Evolutionary conservation across 2,797 vertebrate species (phyloP), one percentile per base, ranked within the genome.

Genomic region (Cyprinodon diabolis): DNA sequence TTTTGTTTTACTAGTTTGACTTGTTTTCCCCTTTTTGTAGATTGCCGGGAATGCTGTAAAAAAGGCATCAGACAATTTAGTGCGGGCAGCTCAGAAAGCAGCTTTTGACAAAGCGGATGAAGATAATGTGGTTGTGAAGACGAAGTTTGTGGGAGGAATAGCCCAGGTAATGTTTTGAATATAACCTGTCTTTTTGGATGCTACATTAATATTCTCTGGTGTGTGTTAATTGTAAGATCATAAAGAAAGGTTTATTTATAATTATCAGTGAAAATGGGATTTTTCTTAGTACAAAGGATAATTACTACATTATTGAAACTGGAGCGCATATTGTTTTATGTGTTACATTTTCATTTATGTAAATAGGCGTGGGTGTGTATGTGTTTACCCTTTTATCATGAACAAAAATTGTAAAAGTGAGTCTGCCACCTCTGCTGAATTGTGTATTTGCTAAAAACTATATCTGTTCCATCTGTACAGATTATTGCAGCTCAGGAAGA

Each of bases 401-500:
- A 30, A 49, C 23, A 54, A 54, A 54, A 19, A 8, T 43, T 5
- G 40, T 43, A 43, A 43, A 43, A 6, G 40, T 43, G 10, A 10
- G 10, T 63, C 37, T 63, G 19, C 8, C 15, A 62, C 35, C 2
- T 51, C 2, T 49, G 14, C 2, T 23, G 12, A 37, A 5, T 5
- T 43, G 12, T 10, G 19, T 23, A 7, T 23, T 21, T 55, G 47
- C 40, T 25, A 0, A 9, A 47, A 66, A 40, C 10, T 2, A 2
- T 67, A 6, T 48, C 43, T 13, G 17, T 12, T 74, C 25, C 19
- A 2, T 68, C 48, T 70, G 56, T 78, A 3, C 78, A 99, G 98
- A 99, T 99, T 84, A 99, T 99, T 1, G 98, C 98, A 0, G 98
- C 98, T 30, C 98, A 99, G 89, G 98, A 99, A 84, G 98, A 99